Conservation (phyloP, 2,113 vertebrate species). For the human (Homo sapiens) region DNA sequence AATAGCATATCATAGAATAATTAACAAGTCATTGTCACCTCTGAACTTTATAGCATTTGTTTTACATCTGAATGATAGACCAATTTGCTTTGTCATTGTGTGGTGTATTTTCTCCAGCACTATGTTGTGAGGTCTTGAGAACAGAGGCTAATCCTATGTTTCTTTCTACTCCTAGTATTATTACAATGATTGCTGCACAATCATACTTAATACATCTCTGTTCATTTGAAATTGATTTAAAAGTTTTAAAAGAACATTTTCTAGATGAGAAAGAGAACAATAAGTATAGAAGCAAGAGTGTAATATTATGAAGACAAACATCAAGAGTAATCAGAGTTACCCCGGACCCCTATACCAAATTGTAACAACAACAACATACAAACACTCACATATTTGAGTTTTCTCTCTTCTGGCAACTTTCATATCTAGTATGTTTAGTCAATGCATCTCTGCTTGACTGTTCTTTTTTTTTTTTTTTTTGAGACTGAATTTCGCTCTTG, state of each 20-base stretch:
- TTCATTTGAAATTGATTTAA: neutral
- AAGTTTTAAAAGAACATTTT: slow-evolving; percentile 3
- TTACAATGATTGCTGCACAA: neutral
- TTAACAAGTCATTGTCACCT: neutral
- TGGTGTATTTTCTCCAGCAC: neutral
- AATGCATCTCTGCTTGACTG: neutral
- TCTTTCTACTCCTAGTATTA: neutral
- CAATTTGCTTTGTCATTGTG: neutral
- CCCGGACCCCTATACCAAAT: neutral
- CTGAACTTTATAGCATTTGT: neutral
- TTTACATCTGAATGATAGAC: neutral
- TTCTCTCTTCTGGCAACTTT: neutral
- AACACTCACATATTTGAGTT: too few species aligned
- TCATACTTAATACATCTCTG: neutral
- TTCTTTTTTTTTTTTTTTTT: neutral
- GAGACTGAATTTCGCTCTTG: too few species aligned
- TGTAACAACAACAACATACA: neutral
- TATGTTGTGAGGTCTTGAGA: neutral
- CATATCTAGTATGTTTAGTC: neutral
- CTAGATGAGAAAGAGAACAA: neutral
- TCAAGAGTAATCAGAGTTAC: neutral
- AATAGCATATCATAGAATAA: neutral
- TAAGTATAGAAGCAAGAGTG: neutral
- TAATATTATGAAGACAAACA: neutral
- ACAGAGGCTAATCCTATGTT: neutral